Evolutionary conservation across 2,797 vertebrate genomes (phyloP).

Genomic region (Cyprinodon diabolis): DNA sequence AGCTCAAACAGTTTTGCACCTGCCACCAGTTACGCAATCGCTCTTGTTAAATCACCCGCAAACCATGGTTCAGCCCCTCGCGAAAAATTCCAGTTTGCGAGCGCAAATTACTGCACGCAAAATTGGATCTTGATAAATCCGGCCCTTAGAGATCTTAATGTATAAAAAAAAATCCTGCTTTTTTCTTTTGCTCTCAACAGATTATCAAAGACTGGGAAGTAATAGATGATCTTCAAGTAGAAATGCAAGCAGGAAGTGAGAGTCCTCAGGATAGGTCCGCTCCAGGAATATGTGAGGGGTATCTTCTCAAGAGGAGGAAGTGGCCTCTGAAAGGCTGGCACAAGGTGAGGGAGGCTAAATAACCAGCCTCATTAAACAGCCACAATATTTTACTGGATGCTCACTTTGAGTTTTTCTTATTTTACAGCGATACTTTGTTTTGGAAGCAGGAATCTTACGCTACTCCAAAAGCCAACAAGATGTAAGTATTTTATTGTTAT

Average conservation of each 20-base stretch:
- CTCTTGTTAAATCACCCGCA: too few species aligned
- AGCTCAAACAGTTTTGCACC: too few species aligned
- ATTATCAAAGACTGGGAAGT: constrained; percentile 93
- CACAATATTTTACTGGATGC: not conserved
- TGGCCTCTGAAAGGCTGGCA: constrained; percentile 98
- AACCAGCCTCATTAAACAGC: rapidly evolving
- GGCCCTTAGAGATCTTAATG: not conserved
- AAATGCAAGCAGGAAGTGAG: constrained; percentile 56
- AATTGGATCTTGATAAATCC: too few species aligned
- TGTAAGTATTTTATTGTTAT: constrained; percentile 74
- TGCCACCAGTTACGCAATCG: too few species aligned
- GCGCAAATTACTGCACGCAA: too few species aligned
- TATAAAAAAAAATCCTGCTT: not conserved
- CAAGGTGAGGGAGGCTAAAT: constrained; percentile 81
- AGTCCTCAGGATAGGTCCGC: constrained; percentile 61
- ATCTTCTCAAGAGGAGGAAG: constrained; percentile 94
- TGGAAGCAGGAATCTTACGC: constrained; percentile 88
- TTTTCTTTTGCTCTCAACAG: constrained; percentile 53
- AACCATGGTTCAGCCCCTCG: too few species aligned
- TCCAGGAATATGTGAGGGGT: constrained; percentile 87
- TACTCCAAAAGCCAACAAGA: constrained; percentile 90
- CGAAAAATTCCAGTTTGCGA: too few species aligned
- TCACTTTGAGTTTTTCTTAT: constrained; percentile 17
- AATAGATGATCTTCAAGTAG: constrained; percentile 82
- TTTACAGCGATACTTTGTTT: constrained; percentile 88